These are phyloP conservation scores for Monochamus saltuarius DNA, from an alignment of 1,140 invertebrate species.

Conservation along the genomic window DNA sequence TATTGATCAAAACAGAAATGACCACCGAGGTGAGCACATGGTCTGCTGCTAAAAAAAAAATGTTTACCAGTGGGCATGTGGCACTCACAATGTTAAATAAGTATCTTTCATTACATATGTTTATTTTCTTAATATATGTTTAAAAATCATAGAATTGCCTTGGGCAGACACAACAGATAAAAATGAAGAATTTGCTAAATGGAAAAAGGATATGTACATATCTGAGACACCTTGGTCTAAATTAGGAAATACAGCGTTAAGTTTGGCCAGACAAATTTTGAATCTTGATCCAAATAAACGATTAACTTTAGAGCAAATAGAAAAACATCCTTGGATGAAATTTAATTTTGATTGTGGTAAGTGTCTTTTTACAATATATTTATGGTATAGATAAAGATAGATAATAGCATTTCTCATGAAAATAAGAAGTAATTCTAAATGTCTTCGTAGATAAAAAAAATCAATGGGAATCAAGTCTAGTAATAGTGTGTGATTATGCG, in stretches of 20 bases:
- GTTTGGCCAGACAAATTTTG: constrained; percentile 74
- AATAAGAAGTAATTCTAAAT: too few relatives aligned
- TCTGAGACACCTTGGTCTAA: constrained; percentile 79
- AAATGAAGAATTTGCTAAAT: constrained; percentile 74
- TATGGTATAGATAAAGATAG: background rate
- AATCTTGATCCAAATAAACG: constrained; percentile 64
- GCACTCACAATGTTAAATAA: too few relatives aligned
- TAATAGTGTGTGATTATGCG: too few relatives aligned
- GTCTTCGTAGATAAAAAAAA: too few relatives aligned
- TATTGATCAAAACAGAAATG: too few relatives aligned
- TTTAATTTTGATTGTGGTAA: constrained; percentile 14
- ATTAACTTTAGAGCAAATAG: constrained; percentile 68
- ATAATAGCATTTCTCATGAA: too few relatives aligned
- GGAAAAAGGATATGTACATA: constrained; percentile 68
- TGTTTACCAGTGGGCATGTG: too few relatives aligned
- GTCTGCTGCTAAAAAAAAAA: too few relatives aligned
- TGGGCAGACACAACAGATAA: constrained; percentile 81
- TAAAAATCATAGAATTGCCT: constrained; percentile 73
- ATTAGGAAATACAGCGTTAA: constrained; percentile 72
- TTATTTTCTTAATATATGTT: constrained; percentile 9
- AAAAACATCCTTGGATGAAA: constrained; percentile 64
- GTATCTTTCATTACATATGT: constrained; percentile 10
- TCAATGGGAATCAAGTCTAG: too few relatives aligned
- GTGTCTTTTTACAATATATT: background rate
- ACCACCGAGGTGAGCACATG: too few relatives aligned